Evolutionary conservation across 2,113 vertebrate species (phyloP), one percentile per base, ranked within the genome.

Genomic region (Ctenomys sociabilis): DNA sequence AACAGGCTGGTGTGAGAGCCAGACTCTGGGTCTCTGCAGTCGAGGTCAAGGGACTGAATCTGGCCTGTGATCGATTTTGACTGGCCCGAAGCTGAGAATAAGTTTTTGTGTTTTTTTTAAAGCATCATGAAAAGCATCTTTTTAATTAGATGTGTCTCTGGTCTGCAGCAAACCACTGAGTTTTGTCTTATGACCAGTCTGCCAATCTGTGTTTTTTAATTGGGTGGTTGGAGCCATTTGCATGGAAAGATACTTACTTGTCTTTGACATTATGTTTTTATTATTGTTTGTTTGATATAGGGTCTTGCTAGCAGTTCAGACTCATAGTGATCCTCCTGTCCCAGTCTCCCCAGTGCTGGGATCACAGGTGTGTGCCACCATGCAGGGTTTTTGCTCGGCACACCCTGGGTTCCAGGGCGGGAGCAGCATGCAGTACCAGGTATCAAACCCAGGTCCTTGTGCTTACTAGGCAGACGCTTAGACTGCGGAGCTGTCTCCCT

Each of bases 61-160:
- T 72, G 73, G 70, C n/a, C 66, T 32, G 40, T 37, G 61, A 64
- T 32, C 43, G 77, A 28, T 43, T 57, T 80, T 92, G 28, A 28
- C 78, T 73, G 57, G 77, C 82, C 75, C 75, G 93, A 72, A 97
- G 92, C 43, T 43, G 73, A 97, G 88, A 95, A 90, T 72, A 19
- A 43, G 13, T 84, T 85, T 94, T 43, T 73, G 40, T 16, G 49
- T 72, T 95, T 77, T 54, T 93, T 92, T 75, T 40, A 92, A 90
- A 88, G 37, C 14, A 13, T 80, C 66, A 43, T 75, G 85, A 92
- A 93, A 37, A 91, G 64, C 19, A 17, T 57, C 68, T 37, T 72
- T 72, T 72, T 22, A 72, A 72, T 37, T 37, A 72, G 68, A 21
- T 72, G n/a, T 72, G 68, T 72, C 68, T 72, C n/a, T 72, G 8